Conservation (phyloP, 2,113 vertebrate genomes). For the Arenaria interpres region DNA sequence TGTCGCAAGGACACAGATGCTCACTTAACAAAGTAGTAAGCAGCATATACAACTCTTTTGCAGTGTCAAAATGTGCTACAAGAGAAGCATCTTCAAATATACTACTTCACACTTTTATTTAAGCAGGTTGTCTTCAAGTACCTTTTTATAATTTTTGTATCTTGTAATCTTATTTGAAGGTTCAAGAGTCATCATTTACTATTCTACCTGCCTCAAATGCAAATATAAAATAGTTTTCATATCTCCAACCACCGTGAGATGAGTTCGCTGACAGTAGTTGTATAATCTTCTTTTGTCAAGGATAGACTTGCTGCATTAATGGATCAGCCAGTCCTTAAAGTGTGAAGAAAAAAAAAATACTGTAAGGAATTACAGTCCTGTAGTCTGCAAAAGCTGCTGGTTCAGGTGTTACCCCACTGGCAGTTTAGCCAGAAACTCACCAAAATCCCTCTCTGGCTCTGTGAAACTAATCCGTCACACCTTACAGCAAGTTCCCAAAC, state of each 20-base stretch:
- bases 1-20: neutral
- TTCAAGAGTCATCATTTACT: neutral
- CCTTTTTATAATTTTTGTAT: neutral
- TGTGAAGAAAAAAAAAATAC: neutral
- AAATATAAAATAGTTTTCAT: neutral
- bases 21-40: neutral
- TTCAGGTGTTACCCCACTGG: neutral
- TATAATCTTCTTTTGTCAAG: neutral
- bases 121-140: neutral
- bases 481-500: neutral
- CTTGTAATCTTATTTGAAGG: neutral
- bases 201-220: neutral
- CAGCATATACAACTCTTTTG: neutral
- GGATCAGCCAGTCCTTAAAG: slow-evolving; percentile 17
- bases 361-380: neutral
- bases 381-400: neutral
- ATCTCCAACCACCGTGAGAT: neutral
- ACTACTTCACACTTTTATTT: neutral
- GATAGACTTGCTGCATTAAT: neutral
- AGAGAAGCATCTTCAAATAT: neutral
- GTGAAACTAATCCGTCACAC: neutral
- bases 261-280: neutral
- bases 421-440: neutral
- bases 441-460: neutral
- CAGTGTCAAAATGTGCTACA: neutral